Conservation (phyloP, 2,797 vertebrate species). For the Typhlichthys subterraneus region DNA sequence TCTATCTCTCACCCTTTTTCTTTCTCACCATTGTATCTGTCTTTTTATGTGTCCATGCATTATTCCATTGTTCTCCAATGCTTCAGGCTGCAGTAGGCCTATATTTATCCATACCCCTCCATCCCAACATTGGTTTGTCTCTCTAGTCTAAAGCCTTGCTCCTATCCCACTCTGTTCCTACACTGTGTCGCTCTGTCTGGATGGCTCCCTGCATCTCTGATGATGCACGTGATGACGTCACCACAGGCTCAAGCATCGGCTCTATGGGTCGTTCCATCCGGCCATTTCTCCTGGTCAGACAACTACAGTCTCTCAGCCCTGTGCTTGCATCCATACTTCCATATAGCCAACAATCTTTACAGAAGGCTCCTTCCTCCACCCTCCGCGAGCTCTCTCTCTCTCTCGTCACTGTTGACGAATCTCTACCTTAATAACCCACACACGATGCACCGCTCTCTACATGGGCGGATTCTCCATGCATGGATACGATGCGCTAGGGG, state of each 20-base stretch:
- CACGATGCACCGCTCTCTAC: constrained; percentile 8
- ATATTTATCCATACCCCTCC: no score
- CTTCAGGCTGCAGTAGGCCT: no score
- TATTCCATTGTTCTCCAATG: no score
- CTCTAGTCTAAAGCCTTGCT: neutral
- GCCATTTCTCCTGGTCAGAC: constrained; percentile 68
- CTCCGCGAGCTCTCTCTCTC: constrained; percentile 10
- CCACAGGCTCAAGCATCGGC: constrained; percentile 65
- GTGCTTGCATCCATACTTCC: constrained; percentile 43
- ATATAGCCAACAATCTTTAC: constrained; percentile 26
- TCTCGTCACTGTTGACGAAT: neutral
- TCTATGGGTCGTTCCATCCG: constrained; percentile 62
- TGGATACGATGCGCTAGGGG: constrained; percentile 53
- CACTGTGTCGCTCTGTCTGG: constrained; percentile 49
- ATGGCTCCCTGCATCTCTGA: constrained; percentile 42
- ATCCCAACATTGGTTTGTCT: neutral
- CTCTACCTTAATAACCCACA: neutral
- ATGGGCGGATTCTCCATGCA: constrained; percentile 70
- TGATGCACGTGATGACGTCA: constrained; percentile 77
- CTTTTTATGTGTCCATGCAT: no score
- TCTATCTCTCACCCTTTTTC: no score
- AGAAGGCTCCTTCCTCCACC: neutral
- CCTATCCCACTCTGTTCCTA: neutral
- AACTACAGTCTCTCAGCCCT: constrained; percentile 24
- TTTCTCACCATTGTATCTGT: no score